These are phyloP conservation scores for Drosophila algonquin DNA, from an alignment of 2,888 invertebrate species.

Conservation along the genomic window DNA sequence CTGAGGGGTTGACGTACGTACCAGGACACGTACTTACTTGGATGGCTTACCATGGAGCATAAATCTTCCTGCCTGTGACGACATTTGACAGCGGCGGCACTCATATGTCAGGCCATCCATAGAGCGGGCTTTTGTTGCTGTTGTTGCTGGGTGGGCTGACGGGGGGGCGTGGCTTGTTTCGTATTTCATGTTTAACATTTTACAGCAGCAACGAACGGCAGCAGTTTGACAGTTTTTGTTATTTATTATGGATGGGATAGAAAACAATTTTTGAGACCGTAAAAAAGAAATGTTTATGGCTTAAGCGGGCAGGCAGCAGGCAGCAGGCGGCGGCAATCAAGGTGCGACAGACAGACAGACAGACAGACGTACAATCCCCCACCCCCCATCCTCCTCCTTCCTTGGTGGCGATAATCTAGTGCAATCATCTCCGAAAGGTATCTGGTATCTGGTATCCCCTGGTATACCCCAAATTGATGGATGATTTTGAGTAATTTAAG, in stretches of 20 bases:
- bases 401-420: no score
- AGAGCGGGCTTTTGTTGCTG: no score
- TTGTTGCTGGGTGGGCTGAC: no score
- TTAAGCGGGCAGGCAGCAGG: not conserved
- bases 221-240: conserved; percentile 53
- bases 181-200: conserved; percentile 50
- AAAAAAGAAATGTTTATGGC: conserved; percentile 2
- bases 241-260: conserved; percentile 44
- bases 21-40: conserved; percentile 20
- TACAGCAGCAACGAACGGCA: conserved; percentile 30
- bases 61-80: conserved; percentile 45
- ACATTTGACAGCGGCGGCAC: conserved; percentile 46
- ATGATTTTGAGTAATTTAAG: not conserved
- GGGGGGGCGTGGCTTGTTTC: conserved; percentile 26
- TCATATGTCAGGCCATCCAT: conserved; percentile 36
- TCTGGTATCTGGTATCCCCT: no score
- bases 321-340: not conserved
- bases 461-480: no score
- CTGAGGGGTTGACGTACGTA: no score
- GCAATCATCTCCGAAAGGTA: no score
- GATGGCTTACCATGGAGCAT: conserved; percentile 33
- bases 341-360: not conserved
- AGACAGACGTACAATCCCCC: no score
- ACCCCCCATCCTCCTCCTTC: no score
- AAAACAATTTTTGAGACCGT: conserved; percentile 29